Evolutionary conservation across 2,113 vertebrate genomes (phyloP).

Genomic region (Pollachius pollachius): DNA sequence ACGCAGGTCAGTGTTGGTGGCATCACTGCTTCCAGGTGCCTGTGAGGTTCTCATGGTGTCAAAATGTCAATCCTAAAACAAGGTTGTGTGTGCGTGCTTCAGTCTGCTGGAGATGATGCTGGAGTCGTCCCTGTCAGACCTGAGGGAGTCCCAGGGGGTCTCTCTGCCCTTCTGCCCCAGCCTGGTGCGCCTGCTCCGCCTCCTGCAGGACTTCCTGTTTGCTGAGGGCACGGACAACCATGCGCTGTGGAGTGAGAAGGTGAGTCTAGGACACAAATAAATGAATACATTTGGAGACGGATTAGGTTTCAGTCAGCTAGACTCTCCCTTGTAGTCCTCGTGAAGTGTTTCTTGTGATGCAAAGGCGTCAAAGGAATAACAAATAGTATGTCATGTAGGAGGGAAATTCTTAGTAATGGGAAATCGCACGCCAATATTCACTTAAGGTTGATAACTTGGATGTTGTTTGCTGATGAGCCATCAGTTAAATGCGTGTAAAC

Average conservation of each 20-base stretch:
- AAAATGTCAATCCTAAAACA: too few species aligned
- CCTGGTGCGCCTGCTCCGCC: slow-evolving; percentile 85
- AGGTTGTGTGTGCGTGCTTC: slow-evolving; percentile 14
- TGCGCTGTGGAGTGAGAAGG: slow-evolving; percentile 96
- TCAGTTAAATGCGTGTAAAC: slow-evolving; percentile 45
- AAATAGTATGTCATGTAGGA: background rate
- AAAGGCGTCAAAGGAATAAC: background rate
- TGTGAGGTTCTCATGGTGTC: background rate
- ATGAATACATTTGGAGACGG: background rate
- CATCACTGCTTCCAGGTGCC: background rate
- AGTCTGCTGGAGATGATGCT: slow-evolving; percentile 99
- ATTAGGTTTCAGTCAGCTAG: background rate
- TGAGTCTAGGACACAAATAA: slow-evolving; percentile 35
- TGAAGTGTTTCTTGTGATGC: background rate
- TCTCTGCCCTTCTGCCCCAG: slow-evolving; percentile 80
- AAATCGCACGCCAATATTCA: background rate
- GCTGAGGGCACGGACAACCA: slow-evolving; percentile 89
- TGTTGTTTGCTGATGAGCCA: slow-evolving; percentile 20
- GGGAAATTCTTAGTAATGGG: background rate
- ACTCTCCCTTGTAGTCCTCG: background rate
- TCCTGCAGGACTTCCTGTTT: slow-evolving; percentile 95
- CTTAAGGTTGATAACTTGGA: background rate
- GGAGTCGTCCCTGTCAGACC: slow-evolving; percentile 89
- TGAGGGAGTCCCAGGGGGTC: slow-evolving; percentile 76
- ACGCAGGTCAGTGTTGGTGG: slow-evolving; percentile 76